Base-by-base conservation (phyloP, 2,888 invertebrate species). In the Heliconius aoede region DNA sequence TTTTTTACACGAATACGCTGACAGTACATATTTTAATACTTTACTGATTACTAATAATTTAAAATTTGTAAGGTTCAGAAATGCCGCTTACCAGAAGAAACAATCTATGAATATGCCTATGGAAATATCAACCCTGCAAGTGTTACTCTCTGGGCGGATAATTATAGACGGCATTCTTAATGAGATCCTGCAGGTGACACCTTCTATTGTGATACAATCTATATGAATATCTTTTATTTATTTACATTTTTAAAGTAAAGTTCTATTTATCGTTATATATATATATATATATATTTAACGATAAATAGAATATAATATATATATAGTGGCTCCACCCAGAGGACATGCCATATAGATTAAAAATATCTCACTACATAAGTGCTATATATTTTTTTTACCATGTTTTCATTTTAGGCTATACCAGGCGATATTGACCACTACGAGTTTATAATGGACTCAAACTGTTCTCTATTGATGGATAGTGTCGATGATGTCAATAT, bases 151-250 rank as follows among this genome's bases (percentile, higher is more conserved):
- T 1, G 94, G 91, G 1, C 88, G 94, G 18, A 90, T 94, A 67
- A 87, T 94, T 67, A 90, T 94, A 64, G 90, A 89, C 15, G 93
- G 94, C 40, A 91, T 94, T 62, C 84, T 94, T 26, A 93, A 94
- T 81, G 93, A 94, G 83, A 90, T 94, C 62, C 80, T 94, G 76
- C 67, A 90, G 84, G 87, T 86, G 80, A 80, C 21, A 36, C 61
- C 24, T 61, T 72, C 73, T 68, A 62, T 62, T 73, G 46, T 46
- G 62, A 28, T 40, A 62, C 62, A 64, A 51, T n/a, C n/a, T 64
- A 32, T 73, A 26, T 62, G 13, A 32, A 60, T 36, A 18, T 46
- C 21, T 21, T 46, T 46, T n/a, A n/a, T n/a, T 32, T 32, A 7
- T 32, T 32, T 32, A 32, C 32, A 32, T 32, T 32, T 4, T 32